Percentiles rank a stretch among this genome's conserved stretches.
phyloP scores from a whole-genome alignment of 2,113 vertebrate genomes.

The Polyodon spathula region DNA sequence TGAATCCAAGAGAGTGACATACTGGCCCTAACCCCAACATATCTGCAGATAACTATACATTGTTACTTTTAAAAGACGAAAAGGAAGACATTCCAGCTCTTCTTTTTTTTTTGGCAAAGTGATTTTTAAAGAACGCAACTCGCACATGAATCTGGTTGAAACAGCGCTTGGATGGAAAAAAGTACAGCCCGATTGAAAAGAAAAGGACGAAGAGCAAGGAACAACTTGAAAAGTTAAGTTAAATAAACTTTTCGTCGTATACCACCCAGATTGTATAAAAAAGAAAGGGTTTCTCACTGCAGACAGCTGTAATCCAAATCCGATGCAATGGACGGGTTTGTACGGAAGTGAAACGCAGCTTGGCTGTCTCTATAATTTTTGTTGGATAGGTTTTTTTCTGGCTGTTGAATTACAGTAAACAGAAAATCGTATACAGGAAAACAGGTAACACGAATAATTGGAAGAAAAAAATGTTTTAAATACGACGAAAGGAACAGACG shows the following conservation, averaged over 20 bases:
- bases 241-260: background rate
- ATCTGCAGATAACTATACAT: too few species aligned
- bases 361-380: background rate
- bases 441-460: background rate
- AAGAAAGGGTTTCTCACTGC: background rate
- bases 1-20: too few species aligned
- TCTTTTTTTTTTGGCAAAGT: background rate
- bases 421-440: background rate
- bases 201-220: background rate
- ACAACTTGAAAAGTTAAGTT: too few species aligned
- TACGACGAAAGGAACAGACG: too few species aligned
- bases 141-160: background rate
- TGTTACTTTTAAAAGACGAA: too few species aligned
- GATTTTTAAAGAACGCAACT: background rate
- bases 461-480: too few species aligned
- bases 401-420: slow-evolving; percentile 1
- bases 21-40: too few species aligned
- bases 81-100: background rate
- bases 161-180: background rate
- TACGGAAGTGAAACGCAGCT: slow-evolving; percentile 4
- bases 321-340: slow-evolving; percentile 6
- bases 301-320: background rate
- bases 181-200: background rate
- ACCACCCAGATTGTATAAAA: background rate
- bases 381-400: background rate